phyloP scores from a whole-genome alignment of 2,888 invertebrate species.

The Lochmaea capreae region DNA sequence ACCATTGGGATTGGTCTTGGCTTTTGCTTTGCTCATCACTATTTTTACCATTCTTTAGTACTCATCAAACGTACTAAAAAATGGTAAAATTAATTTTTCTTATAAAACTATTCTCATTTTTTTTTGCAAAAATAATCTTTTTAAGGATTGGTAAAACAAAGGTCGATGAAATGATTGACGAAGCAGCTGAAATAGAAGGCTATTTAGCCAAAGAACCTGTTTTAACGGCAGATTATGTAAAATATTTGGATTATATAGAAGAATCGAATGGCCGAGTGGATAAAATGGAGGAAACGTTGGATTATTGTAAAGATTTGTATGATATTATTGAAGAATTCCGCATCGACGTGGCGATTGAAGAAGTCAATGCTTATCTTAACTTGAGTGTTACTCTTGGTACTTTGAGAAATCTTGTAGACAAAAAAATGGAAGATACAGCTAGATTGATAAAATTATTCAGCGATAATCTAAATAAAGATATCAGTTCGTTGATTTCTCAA shows the following conservation, averaged over 20 bases:
- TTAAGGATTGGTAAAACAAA: slow-evolving; percentile 74
- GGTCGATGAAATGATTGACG: slow-evolving; percentile 68
- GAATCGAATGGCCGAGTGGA: slow-evolving; percentile 75
- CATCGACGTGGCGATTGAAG: slow-evolving; percentile 79
- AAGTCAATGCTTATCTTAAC: slow-evolving; percentile 74
- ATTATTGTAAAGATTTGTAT: slow-evolving; percentile 85
- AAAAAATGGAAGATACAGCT: slow-evolving; percentile 75
- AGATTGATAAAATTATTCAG: slow-evolving; percentile 79
- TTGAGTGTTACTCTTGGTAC: slow-evolving; percentile 73
- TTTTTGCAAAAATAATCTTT: background rate
- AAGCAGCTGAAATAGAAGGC: slow-evolving; percentile 73
- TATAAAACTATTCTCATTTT: too few species aligned
- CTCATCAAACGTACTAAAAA: too few species aligned
- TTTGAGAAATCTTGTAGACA: slow-evolving; percentile 77
- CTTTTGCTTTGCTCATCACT: too few species aligned
- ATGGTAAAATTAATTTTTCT: too few species aligned
- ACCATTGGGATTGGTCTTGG: too few species aligned
- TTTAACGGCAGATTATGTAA: slow-evolving; percentile 79
- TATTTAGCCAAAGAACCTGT: slow-evolving; percentile 75
- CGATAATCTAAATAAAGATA: slow-evolving; percentile 81
- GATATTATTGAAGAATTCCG: slow-evolving; percentile 85
- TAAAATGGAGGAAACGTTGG: slow-evolving; percentile 77
- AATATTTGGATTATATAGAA: slow-evolving; percentile 78
- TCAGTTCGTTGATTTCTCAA: slow-evolving; percentile 77
- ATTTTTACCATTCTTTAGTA: too few species aligned